A percentile compares a stretch with the other conserved stretches of the same genome.
Evolutionary conservation across 1,140 invertebrate genomes (phyloP).

Genomic region (Drosophila dunni): DNA sequence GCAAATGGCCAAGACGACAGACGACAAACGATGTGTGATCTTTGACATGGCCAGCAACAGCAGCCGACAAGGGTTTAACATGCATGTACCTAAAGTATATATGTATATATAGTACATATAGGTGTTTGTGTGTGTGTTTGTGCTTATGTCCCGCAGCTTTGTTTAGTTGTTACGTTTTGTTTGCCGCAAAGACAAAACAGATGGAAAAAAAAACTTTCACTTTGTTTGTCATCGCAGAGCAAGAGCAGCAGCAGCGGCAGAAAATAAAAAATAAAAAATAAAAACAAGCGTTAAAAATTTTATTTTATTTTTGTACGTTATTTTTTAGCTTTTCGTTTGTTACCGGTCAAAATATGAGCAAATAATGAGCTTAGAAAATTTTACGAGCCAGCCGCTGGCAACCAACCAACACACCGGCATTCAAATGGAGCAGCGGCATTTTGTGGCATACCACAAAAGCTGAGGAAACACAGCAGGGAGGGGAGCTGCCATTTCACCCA

Average conservation of each 20-base stretch:
- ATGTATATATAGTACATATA: slow-evolving; percentile 29
- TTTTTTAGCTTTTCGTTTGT: slow-evolving; percentile 18
- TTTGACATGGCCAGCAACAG: slow-evolving; percentile 64
- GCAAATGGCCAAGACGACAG: slow-evolving; percentile 8
- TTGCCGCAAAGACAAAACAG: slow-evolving; percentile 56
- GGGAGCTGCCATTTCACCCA: slow-evolving; percentile 36
- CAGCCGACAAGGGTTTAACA: slow-evolving; percentile 4
- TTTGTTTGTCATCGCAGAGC: slow-evolving; percentile 77
- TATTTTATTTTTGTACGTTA: slow-evolving; percentile 49
- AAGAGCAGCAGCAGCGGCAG: slow-evolving; percentile 15
- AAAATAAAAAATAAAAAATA: slow-evolving; percentile 23
- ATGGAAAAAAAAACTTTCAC: slow-evolving; percentile 71
- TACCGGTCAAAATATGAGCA: slow-evolving; percentile 71
- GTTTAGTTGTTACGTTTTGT: slow-evolving; percentile 79
- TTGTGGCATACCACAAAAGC: slow-evolving; percentile 46
- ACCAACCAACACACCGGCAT: slow-evolving; percentile 3
- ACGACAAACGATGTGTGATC: slow-evolving; percentile 48
- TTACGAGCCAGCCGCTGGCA: slow-evolving; percentile 54
- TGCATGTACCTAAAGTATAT: slow-evolving; percentile 5
- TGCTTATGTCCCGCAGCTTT: slow-evolving; percentile 70
- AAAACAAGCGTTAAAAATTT: slow-evolving; percentile 68
- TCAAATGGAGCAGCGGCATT: slow-evolving; percentile 42
- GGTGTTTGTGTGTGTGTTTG: slow-evolving; percentile 1
- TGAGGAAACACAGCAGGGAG: slow-evolving; percentile 5
- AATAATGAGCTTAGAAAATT: slow-evolving; percentile 82